A percentile compares a stretch with the other conserved stretches of the same genome.
These are phyloP conservation scores for Caloenas nicobarica DNA, from an alignment of 2,113 vertebrate genomes.

Conservation along the genomic window DNA sequence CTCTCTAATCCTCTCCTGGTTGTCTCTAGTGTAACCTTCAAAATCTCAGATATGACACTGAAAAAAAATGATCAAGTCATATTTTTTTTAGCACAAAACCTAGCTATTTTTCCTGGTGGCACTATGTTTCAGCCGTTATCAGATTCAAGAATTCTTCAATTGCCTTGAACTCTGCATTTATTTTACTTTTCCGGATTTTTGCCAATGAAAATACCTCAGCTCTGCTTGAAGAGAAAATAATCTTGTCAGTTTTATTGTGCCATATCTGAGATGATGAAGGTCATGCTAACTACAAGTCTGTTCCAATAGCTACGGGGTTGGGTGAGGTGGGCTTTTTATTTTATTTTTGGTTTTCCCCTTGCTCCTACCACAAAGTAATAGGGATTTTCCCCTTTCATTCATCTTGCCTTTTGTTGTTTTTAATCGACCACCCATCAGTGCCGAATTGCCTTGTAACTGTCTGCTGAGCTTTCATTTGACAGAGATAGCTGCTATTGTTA, in stretches of 20 bases:
- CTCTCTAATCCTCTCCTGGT: constrained; percentile 53
- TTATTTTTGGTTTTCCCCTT: constrained; percentile 49
- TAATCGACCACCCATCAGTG: constrained; percentile 72
- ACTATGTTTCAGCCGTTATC: constrained; percentile 27
- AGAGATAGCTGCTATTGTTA: constrained; percentile 78
- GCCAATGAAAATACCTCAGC: constrained; percentile 37
- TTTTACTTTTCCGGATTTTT: constrained; percentile 30
- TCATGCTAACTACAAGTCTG: constrained; percentile 28
- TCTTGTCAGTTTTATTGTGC: constrained; percentile 47
- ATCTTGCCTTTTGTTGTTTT: constrained; percentile 74
- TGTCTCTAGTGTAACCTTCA: constrained; percentile 50
- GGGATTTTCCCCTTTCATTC: constrained; percentile 53
- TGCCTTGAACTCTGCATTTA: constrained; percentile 49
- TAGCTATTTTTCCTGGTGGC: constrained; percentile 30
- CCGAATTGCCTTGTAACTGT: constrained; percentile 76
- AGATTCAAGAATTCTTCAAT: constrained; percentile 29
- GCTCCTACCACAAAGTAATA: constrained; percentile 41
- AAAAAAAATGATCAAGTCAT: constrained; percentile 33
- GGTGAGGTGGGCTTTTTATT: constrained; percentile 58
- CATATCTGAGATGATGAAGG: constrained; percentile 52
- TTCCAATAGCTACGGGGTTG: constrained; percentile 28
- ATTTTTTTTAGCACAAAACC: constrained; percentile 48
- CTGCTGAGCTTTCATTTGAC: constrained; percentile 72
- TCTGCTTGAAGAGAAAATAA: constrained; percentile 39
- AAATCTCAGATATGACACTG: constrained; percentile 25